These are phyloP conservation scores for Sebastes steindachneri DNA, from an alignment of 2,797 vertebrate genomes.

Conservation along the genomic window DNA sequence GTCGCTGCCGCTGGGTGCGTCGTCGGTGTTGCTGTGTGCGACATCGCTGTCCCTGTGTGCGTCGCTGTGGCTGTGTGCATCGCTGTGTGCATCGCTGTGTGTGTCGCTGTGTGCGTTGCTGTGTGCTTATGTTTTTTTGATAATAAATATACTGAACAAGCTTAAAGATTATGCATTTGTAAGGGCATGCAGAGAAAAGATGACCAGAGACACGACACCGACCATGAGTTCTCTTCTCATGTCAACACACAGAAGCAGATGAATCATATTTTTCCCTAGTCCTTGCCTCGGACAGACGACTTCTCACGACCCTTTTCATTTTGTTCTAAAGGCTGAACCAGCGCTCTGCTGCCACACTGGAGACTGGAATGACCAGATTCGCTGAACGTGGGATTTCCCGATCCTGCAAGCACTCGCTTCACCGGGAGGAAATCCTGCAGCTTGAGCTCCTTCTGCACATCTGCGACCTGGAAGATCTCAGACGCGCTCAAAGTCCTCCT, in stretches of 20 bases:
- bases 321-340: background rate
- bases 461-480: too few relatives aligned
- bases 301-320: background rate
- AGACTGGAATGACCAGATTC: background rate
- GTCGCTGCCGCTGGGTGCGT: too few relatives aligned
- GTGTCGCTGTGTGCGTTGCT: accelerated
- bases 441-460: too few relatives aligned
- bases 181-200: background rate
- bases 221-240: background rate
- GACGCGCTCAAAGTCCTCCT: too few relatives aligned
- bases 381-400: background rate
- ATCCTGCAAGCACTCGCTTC: background rate
- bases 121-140: too few relatives aligned
- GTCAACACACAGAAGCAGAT: background rate
- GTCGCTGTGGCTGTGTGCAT: too few relatives aligned
- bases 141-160: background rate
- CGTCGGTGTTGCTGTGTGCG: too few relatives aligned
- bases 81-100: too few relatives aligned
- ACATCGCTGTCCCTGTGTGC: too few relatives aligned
- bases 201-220: background rate
- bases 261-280: background rate
- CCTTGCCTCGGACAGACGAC: background rate
- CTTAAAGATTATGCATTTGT: background rate
- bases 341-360: background rate
- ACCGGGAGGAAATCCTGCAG: too few relatives aligned